These are phyloP conservation scores for Tethya wilhelma DNA, from an alignment of 37 sponge, comb jelly and placozoan species.

Conservation along the genomic window DNA sequence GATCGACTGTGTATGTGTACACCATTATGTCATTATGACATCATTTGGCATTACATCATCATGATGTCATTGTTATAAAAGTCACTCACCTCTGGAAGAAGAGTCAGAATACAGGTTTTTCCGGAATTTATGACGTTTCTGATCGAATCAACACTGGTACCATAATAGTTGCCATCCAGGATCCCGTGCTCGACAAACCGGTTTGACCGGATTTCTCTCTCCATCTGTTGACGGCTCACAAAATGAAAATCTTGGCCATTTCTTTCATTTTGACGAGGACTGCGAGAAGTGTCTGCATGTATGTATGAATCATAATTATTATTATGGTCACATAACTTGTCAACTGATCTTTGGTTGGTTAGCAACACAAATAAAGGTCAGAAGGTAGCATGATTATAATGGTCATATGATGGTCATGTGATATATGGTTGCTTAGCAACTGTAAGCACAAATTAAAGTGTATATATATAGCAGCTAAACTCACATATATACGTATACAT, in stretches of 20 bases:
- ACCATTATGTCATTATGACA: background rate
- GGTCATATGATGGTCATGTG: too few species aligned
- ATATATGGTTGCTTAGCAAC: too few species aligned
- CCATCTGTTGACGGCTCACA: slow-evolving; percentile 34
- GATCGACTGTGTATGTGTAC: slow-evolving; percentile 31
- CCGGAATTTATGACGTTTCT: slow-evolving; percentile 43
- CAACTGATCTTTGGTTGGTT: too few species aligned
- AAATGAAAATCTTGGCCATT: slow-evolving; percentile 31
- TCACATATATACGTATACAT: too few species aligned
- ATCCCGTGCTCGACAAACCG: slow-evolving; percentile 39
- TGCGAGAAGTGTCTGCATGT: slow-evolving; percentile 37
- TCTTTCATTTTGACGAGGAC: slow-evolving; percentile 1
- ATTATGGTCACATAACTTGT: background rate
- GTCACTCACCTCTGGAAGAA: slow-evolving; percentile 60
- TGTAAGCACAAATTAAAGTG: too few species aligned
- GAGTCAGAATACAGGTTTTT: slow-evolving; percentile 52
- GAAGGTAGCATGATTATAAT: too few species aligned
- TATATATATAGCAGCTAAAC: too few species aligned
- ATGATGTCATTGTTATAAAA: background rate
- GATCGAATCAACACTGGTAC: slow-evolving; percentile 42
- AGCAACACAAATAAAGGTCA: too few species aligned
- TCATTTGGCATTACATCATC: background rate
- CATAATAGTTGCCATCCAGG: slow-evolving; percentile 31
- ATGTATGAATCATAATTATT: background rate
- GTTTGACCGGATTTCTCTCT: slow-evolving; percentile 37